Evolutionary conservation across 2,113 vertebrate genomes (phyloP), one percentile per base, ranked within the genome.

Genomic region (Mugil cephalus): DNA sequence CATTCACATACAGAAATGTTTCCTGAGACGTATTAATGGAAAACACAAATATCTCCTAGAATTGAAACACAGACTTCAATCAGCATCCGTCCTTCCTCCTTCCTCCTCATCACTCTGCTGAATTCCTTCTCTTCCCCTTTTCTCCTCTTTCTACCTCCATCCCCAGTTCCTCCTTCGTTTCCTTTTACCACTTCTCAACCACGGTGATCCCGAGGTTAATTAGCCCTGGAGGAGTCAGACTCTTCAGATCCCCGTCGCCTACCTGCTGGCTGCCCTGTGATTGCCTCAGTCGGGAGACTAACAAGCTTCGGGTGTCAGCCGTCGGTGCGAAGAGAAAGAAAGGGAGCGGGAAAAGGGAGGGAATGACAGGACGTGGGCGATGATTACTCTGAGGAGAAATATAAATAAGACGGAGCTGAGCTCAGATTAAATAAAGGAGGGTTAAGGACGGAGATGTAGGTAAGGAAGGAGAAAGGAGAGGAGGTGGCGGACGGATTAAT

Each of bases 141-240:
- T 8, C 12, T 8, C 1, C 52, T 62, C 39, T 30, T 30, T 30
- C 24, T 5, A 30, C 5, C 24, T 52, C 17, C 39, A 17, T 30
- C 35, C 47, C 6, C 38, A 14, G 19, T 55, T 52, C 36, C 13
- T 67, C 56, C 15, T 55, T 39, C 21, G 8, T 43, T 55, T 61
- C 60, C 38, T 58, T 50, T 48, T 17, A 61, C 60, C 64, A 11
- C 61, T 21, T 69, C 52, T 38, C 18, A 14, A n/a, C 56, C 79
- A 51, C 50, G 39, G 53, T 40, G 64, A 68, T 79, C 69, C 64
- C 0, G 58, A 78, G 87, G 82, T 87, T 89, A 91, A 91, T 90
- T 87, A 89, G 77, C 79, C 76, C 71, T 88, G 64, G 51, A 17
- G 85, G 83, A 70, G 83, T 85, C 86, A 75, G 64, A 45, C 52